Base-by-base conservation (phyloP, 2,113 vertebrate genomes). In the Brachypodius melanocephalos region DNA sequence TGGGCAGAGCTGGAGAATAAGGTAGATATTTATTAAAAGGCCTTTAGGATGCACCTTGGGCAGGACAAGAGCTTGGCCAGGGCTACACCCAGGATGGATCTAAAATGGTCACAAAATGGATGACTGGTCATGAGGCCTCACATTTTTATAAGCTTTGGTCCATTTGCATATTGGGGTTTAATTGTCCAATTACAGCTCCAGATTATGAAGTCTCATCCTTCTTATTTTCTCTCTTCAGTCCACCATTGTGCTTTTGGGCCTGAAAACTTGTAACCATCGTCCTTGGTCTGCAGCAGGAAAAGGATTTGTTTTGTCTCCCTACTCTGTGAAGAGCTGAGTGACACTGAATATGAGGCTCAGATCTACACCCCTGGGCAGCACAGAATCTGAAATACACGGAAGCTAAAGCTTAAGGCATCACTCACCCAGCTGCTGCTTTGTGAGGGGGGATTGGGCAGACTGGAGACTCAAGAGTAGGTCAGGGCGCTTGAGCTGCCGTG, bases 51-150 rank as follows among this genome's bases (percentile, higher is more conserved):
- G 24, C 55, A 57, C 21, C 21, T 24, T 58, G n/a, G n/a, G 55
- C n/a, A 24, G 32, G 55, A 57, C 55, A 57, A 24, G 55, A n/a
- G 20, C 32, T 13, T 57, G 55, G 19, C 8, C 54, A n/a, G 20
- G 54, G 54, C 32, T 14, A 32, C 31, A n/a, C 19, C 32, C 21
- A 58, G 10, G n/a, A 21, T 24, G 19, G 55, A 58, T 12, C 3
- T 3, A 58, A 24, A 58, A 34, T 34, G 32, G 55, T 24, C 55
- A 34, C 55, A 34, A 34, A 34, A 24, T 58, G 55, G 21, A 7
- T 1, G 1, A 24, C 9, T 1, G 4, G n/a, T 34, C 55, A 58
- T 3, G 2, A 34, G 14, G n/a, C 10, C 55, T 57, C 3, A 24
- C 21, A 57, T 4, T 34, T 57, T 58, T 16, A 24, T 34, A 16